Evolutionary conservation across 1,140 invertebrate genomes (phyloP), one percentile per base, ranked within the genome.

Genomic region (Cydia pomonella): DNA sequence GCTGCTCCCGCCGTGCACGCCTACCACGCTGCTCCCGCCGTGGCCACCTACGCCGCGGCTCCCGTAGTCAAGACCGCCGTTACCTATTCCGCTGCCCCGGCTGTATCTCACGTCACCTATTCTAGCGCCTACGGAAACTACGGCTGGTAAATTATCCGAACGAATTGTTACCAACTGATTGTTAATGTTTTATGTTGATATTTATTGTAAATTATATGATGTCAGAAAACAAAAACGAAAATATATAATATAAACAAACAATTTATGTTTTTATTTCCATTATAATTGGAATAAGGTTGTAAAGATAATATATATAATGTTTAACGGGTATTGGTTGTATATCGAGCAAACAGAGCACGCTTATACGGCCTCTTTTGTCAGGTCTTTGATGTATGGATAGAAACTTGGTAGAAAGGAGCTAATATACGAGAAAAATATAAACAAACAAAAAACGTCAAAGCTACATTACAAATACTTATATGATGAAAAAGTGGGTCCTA

Each of bases 101-200:
- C 82, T n/a, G 86, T 84, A 10, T 88, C 84, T 10, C 84, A 87
- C 75, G 82, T 86, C 2, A 76, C 84, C 9, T 86, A 85, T 80
- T 72, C 79, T 38, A 83, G 63, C 16, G 47, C 62, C 1, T 62
- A 74, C 63, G 27, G 29, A 13, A 72, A 38, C 62, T 73, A 73
- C 53, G 33, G 64, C 29, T 69, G 64, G 64, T 69, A 69, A 69
- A 33, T 18, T n/a, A 33, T 10, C 21, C 27, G 27, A 7, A 33
- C n/a, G 23, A 69, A 38, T n/a, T 69, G 64, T 64, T 64, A 29
- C n/a, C n/a, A n/a, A n/a, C 9, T 12, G 2, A 44, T 44, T 44
- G 41, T 44, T 44, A 44, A 44, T 44, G 13, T 44, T 44, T 13
- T 44, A 44, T 44, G 41, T 44, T 44, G 29, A 69, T 69, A 69